phyloP scores from a whole-genome alignment of 2,888 invertebrate genomes.

The Patella caerulea region DNA sequence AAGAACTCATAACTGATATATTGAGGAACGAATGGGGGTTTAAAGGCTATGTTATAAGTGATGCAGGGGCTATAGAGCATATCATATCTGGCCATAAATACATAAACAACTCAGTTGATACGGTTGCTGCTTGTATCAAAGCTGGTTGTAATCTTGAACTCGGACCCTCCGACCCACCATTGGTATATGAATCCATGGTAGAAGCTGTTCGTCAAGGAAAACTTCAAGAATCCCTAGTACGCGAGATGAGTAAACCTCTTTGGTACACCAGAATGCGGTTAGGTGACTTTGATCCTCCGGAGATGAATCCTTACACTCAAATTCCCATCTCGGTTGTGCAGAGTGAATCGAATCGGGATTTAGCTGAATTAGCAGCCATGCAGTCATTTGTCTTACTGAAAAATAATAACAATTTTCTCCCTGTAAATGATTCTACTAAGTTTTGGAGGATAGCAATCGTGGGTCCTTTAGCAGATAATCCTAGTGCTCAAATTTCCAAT shows the following conservation, averaged over 20 bases:
- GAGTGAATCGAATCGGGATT: conserved; percentile 41
- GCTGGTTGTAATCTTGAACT: conserved; percentile 34
- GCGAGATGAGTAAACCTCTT: conserved; percentile 43
- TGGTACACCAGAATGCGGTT: conserved; percentile 54
- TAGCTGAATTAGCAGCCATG: conserved; percentile 50
- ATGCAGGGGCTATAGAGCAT: conserved; percentile 43
- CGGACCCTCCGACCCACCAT: not conserved
- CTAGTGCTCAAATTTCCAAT: conserved; percentile 56
- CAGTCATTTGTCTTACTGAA: conserved; percentile 60
- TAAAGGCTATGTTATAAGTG: conserved; percentile 49
- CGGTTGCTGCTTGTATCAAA: conserved; percentile 28
- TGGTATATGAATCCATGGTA: conserved; percentile 26
- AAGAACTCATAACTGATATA: conserved; percentile 44
- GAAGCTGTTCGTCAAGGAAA: conserved; percentile 47
- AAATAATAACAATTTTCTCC: conserved; percentile 42
- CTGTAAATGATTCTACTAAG: conserved; percentile 18
- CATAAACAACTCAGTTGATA: conserved; percentile 18
- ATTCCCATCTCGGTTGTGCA: conserved; percentile 44
- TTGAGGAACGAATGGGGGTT: conserved; percentile 48
- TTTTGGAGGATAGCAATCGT: conserved; percentile 47
- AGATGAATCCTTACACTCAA: conserved; percentile 59
- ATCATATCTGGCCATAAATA: conserved; percentile 37
- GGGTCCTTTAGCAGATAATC: conserved; percentile 65
- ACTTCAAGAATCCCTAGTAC: conserved; percentile 38
- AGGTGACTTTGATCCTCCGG: conserved; percentile 54